phyloP scores from a whole-genome alignment of 2,888 invertebrate species.

The Drosophila cyrtoloma region DNA sequence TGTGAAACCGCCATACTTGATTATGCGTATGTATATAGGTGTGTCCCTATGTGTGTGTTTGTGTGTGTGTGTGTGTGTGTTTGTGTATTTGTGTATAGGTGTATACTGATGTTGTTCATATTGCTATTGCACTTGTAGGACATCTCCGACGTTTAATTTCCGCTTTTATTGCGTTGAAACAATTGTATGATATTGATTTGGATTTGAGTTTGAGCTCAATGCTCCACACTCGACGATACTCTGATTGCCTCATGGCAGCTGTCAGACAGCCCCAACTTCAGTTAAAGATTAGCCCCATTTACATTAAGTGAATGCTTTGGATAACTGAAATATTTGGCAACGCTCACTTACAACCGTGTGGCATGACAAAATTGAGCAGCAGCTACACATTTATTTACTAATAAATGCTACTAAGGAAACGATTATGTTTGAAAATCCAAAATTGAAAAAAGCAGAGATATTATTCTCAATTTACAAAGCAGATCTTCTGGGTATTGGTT shows the following conservation, averaged over 20 bases:
- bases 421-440: neutral
- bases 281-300: neutral
- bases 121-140: slow-evolving; percentile 65
- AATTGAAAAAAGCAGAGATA: neutral
- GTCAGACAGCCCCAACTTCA: neutral
- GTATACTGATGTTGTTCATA: slow-evolving; percentile 17
- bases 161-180: slow-evolving; percentile 59
- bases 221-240: neutral
- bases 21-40: slow-evolving; percentile 6
- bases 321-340: neutral
- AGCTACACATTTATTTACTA: neutral
- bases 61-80: slow-evolving; percentile 16
- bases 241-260: neutral
- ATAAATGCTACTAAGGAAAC: neutral
- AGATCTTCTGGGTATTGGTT: neutral
- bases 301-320: neutral
- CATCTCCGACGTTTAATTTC: slow-evolving; percentile 69
- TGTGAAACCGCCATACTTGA: slow-evolving; percentile 53
- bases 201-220: slow-evolving; percentile 9
- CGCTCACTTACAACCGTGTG: neutral
- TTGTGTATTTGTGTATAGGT: neutral
- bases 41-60: slow-evolving; percentile 1
- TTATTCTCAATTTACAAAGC: neutral
- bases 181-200: slow-evolving; percentile 58
- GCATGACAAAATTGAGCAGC: neutral